Evolutionary conservation across 2,113 vertebrate species (phyloP), one percentile per base, ranked within the genome.

Genomic region (Diphyllodes magnificus): DNA sequence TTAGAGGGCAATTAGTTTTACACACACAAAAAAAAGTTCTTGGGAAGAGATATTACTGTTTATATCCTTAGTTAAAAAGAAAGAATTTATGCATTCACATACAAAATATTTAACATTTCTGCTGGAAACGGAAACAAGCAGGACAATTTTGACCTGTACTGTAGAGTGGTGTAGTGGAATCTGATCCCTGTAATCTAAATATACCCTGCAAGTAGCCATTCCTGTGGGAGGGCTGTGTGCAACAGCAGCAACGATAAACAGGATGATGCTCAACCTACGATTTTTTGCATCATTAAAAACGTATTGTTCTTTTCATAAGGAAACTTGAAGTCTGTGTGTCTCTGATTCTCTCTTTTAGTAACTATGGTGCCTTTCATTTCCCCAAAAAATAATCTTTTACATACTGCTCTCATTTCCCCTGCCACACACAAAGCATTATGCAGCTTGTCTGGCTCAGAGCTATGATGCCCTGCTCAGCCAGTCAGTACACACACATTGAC

Each of bases 51-150:
- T 33, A 68, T 56, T 68, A 63, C 42, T 87, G 30, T 73, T 92
- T 81, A 30, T 33, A 63, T 64, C 53, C 40, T 71, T 69, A 72
- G 75, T 11, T 91, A 44, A 86, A 94, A 86, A 93, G n/a, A 49
- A 88, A 54, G 57, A 79, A 42, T 76, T 85, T 92, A 71, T 75
- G 69, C 54, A 83, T 72, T 72, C 50, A 73, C 45, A 76, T 73
- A 82, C 3, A 28, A 81, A 96, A 83, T 85, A 44, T 75, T 96
- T 87, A 72, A 85, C 8, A 87, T 93, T 95, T 96, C 73, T 72
- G 33, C 45, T 93, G 50, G 71, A 92, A 97, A 75, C 57, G 16
- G 70, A 97, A 96, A 93, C 87, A 93, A 85, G 50, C n/a, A 86
- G 30, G 23, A 68, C 7, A 53, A 37, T 90, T 87, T 88, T 92